Evolutionary conservation across 2,888 invertebrate genomes (phyloP), one percentile per base, ranked within the genome.

Genomic region (Gisinianus flammeolus): DNA sequence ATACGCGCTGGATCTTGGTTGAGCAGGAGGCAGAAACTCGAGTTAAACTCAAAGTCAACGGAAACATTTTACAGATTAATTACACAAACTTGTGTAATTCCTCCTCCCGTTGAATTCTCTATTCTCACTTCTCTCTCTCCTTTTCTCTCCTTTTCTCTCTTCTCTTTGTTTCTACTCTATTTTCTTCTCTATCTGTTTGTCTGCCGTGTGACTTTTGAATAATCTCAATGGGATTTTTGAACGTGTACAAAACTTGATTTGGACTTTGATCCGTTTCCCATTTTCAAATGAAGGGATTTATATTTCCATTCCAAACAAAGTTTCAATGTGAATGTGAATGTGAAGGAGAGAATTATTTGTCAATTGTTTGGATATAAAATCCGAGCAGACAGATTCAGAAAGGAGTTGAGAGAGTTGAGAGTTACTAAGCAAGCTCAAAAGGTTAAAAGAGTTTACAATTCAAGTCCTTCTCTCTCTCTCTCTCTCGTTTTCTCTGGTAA

Each of bases 11-110:
- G 70, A 52, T 70, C 52, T 70, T 52, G 26, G n/a, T 44, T 70
- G 52, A 52, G 33, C 52, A 52, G 10, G 24, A 70, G 44, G 44
- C 70, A 70, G 35, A 35, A 12, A 8, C 35, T n/a, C 5, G 35
- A 35, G 35, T 35, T 12, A 35, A 12, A 35, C 5, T 35, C 44
- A 44, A 19, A 44, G 44, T 44, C 52, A 70, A n/a, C 52, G 19
- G 26, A 16, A 70, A 54, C 70, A 70, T 70, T 26, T 70, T 68
- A 26, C 28, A 70, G 70, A 70, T 70, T 52, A 70, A 70, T 70
- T 70, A 52, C 52, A 70, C 28, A 22, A 70, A 54, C 52, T 70
- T 44, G 70, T 70, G 44, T 44, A 44, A 44, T 70, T 70, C 52
- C 44, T 44, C 3, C 8, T 70, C 70, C 26, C 26, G 24, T 24